Percentiles rank a stretch among this genome's conserved stretches.
Conservation (phyloP, 2,888 invertebrate species). For the Psylliodes chrysocephalus region DNA sequence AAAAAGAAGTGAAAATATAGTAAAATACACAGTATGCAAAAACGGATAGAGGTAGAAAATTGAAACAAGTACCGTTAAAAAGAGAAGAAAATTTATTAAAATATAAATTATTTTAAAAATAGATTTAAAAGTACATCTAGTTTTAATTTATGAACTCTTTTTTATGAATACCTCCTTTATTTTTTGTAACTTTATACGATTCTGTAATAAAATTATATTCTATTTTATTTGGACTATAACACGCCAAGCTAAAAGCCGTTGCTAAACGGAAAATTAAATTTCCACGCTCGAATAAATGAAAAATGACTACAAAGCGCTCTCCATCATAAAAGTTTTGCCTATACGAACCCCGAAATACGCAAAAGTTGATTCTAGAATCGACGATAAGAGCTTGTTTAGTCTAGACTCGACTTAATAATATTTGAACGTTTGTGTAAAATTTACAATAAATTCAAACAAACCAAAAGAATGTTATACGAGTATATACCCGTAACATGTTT, state of each 20-base stretch:
- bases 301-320: not conserved
- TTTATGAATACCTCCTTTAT: too few relatives aligned
- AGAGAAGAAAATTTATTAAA: too few relatives aligned
- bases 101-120: too few relatives aligned
- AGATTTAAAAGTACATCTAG: too few relatives aligned
- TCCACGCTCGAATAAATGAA: not conserved
- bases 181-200: too few relatives aligned
- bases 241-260: not conserved
- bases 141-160: too few relatives aligned
- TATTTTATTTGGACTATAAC: too few relatives aligned
- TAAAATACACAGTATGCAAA: too few relatives aligned
- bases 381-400: slow-evolving; percentile 28
- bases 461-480: slow-evolving; percentile 17
- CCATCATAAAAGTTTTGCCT: not conserved
- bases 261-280: not conserved
- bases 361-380: slow-evolving; percentile 9
- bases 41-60: too few relatives aligned
- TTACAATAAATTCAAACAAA: slow-evolving; percentile 19
- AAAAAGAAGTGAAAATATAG: too few relatives aligned
- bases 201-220: too few relatives aligned
- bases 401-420: slow-evolving; percentile 4
- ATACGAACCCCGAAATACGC: not conserved
- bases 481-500: slow-evolving; percentile 7
- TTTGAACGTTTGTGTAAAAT: slow-evolving; percentile 12
- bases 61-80: too few relatives aligned